Evolutionary conservation across 64 coral and sea anemone genomes (phyloP), one percentile per base, ranked within the genome.

Genomic region (Montipora sp.): DNA sequence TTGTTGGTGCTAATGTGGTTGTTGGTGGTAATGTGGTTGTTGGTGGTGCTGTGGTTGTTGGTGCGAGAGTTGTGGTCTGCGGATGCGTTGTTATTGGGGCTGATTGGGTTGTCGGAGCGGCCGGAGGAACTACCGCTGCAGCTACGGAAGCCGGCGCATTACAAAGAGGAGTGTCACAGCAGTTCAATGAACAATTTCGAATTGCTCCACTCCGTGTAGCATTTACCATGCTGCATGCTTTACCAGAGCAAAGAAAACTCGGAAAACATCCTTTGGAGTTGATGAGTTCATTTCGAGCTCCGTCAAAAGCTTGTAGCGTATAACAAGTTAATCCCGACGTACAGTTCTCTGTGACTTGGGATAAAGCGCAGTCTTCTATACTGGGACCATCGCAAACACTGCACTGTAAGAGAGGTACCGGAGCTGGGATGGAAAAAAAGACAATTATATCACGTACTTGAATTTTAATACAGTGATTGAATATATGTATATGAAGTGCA

Each of bases 191-290:
- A 66, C 82, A 85, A 7, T 45, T 71, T 5, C n/a, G 36, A 8
- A 85, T n/a, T 9, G 82, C 45, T 71, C 82, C 82, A 47, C 8
- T 5, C 2, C 63, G 61, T 9, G 82, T 21, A 15, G 66, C 13
- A 50, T 85, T 85, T 63, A 85, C 14, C 15, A 72, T 49, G 5
- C 4, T 5, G 20, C 82, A 85, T 14, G 44, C 82, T 23, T 47
- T 45, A 27, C 66, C 15, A 72, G 15, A 1, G 36, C 82, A 85
- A 47, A 85, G 47, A 45, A 72, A 85, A 20, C 45, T 7, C 2
- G 82, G 82, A 72, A 85, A 71, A 50, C 82, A 85, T 48, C 82
- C 82, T 71, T 85, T 85, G 47, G 45, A 21, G 9, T 48, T 19
- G 1, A 85, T 50, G n/a, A 48, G 13, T 8, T 20, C 13, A 19